Percentiles rank a stretch among this genome's conserved stretches.
phyloP scores from a whole-genome alignment of 2,113 vertebrate species.

The Muntiacus muntjak region DNA sequence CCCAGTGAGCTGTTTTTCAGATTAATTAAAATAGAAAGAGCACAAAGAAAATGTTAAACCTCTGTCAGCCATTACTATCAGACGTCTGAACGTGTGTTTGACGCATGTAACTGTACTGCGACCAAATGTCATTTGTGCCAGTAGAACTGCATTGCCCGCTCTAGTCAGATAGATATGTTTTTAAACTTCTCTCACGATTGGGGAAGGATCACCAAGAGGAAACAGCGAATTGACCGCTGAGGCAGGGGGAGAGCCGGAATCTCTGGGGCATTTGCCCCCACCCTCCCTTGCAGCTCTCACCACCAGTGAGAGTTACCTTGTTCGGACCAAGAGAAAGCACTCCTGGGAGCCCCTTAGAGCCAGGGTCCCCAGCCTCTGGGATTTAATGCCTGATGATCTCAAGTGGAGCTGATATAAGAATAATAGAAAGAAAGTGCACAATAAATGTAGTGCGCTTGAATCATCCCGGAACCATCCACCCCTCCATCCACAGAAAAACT shows the following conservation, averaged over 20 bases:
- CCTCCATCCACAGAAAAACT: too few relatives aligned
- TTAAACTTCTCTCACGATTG: background rate
- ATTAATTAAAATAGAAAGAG: background rate
- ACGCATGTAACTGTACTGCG: background rate
- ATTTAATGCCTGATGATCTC: background rate
- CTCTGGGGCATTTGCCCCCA: background rate
- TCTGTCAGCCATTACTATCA: background rate
- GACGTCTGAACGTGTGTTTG: background rate
- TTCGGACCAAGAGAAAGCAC: background rate
- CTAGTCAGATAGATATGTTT: background rate
- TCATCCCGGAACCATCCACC: too few relatives aligned
- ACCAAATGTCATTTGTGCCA: background rate
- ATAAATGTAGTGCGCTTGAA: too few relatives aligned
- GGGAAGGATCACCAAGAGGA: background rate
- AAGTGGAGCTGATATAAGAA: background rate
- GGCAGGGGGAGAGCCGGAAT: background rate
- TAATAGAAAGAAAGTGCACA: too few relatives aligned
- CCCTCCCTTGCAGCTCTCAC: background rate
- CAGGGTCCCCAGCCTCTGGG: accelerated
- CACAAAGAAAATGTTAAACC: background rate
- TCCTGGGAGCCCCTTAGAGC: background rate
- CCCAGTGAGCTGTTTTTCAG: background rate
- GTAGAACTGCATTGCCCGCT: background rate
- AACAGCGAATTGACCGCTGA: background rate
- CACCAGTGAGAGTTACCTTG: background rate